Evolutionary conservation across 2,888 invertebrate species (phyloP), one percentile per base, ranked within the genome.

Genomic region (Tryphoninae sp.): DNA sequence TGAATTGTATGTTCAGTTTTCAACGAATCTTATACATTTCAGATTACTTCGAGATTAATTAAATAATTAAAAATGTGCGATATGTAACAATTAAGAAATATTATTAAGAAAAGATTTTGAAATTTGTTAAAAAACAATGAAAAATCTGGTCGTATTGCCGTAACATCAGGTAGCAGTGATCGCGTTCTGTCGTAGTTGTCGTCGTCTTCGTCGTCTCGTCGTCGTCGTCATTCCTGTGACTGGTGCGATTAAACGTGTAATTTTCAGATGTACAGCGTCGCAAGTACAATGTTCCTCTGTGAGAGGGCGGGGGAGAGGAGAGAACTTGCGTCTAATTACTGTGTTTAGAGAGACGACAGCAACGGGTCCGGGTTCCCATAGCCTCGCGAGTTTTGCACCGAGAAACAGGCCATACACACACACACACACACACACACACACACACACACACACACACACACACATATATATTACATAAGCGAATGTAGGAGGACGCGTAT

Each of bases 321-420:
- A 49, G 62, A 74, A 64, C 45, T 26, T 68, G 51, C 73, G 74
- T 86, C 53, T 90, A 91, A 91, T 91, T 89, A 91, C 88, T 87
- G 90, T 91, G 86, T 89, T 91, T 90, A 89, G 78, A 78, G 81
- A 81, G 87, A 84, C 84, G 82, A 87, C 86, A 86, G 83, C 88
- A 87, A 88, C 87, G 87, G 74, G 67, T 73, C 79, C 79, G 87
- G 88, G 91, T 91, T 91, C 91, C 91, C 91, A 91, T 90, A 91
- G 89, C 90, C 90, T 89, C 89, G 82, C 83, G 84, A 65, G 75
- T 64, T 67, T 78, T 65, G 23, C 62, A 11, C 51, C 26, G 65
- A 58, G 51, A 64, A 33, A 40, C 64, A 55, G 26, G 58, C n/a
- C n/a, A n/a, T n/a, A n/a, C n/a, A n/a, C n/a, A n/a, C n/a, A n/a